Evolutionary conservation across 2,113 vertebrate genomes (phyloP), one percentile per base, ranked within the genome.

Genomic region (Stigmatopora nigra): DNA sequence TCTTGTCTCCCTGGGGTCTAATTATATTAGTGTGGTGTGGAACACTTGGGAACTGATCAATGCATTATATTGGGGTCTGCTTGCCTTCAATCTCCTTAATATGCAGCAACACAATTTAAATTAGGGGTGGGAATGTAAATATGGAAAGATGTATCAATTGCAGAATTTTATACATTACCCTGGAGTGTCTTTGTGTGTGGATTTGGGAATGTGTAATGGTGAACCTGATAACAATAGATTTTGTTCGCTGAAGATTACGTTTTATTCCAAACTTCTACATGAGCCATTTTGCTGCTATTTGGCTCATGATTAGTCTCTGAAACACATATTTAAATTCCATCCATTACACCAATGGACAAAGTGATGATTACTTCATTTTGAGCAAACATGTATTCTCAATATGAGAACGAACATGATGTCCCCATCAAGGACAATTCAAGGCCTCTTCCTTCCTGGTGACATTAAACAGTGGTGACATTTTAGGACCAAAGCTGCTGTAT

Each of bases 1-100:
- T 69, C 22, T 66, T 4, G 4, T 2, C 5, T 76, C 78, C 63
- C 69, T 36, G 1, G 47, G 45, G 68, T 62, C 59, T 77, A 55
- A 78, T 79, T 81, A 68, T 15, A 35, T 20, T 69, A 13, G 48
- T 57, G n/a, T 46, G 35, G 57, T 70, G 58, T 75, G 38, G 36
- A 35, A 46, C 63, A 47, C 56, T 53, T 1, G 17, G 56, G 64
- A 77, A 15, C 47, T 17, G 67, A 74, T 76, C 68, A 48, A 69
- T 72, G 49, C 55, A 53, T 74, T 67, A 56, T 70, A 56, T 70
- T 72, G 0, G 1, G 16, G 52, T 68, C 62, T 63, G 59, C 16
- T 59, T 49, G 7, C 8, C 19, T 52, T 13, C 38, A n/a, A 11
- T 64, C 31, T 22, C 56, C 16, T 44, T 45, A 25, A 56, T 19